A percentile compares a stretch with the other conserved stretches of the same genome.
Conservation (phyloP, 2,888 invertebrate species). For the Empis livida region DNA sequence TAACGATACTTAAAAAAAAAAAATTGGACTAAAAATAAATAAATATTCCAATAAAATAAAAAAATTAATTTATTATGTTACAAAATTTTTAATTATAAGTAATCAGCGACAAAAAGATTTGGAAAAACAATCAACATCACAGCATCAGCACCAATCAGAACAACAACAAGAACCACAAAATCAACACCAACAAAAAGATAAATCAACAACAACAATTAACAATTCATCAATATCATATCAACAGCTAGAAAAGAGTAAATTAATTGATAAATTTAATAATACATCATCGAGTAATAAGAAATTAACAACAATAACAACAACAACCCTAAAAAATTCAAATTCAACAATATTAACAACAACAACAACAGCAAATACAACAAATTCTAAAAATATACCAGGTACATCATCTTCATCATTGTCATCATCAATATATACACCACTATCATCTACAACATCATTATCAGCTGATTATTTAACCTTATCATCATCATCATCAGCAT, state of each 20-base stretch:
- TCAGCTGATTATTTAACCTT: no score
- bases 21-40: no score
- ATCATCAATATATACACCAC: neutral
- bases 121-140: constrained; percentile 2
- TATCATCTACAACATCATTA: no score
- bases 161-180: constrained; percentile 13
- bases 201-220: neutral
- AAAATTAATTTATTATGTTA: neutral
- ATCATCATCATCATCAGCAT: constrained; percentile 1
- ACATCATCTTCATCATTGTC: neutral
- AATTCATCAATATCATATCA: no score
- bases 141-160: constrained; percentile 6
- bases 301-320: constrained; percentile 6
- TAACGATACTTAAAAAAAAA: neutral
- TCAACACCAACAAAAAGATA: neutral
- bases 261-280: no score
- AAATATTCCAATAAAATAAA: no score
- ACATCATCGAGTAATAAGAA: no score
- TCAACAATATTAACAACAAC: neutral
- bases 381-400: neutral
- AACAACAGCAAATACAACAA: no score
- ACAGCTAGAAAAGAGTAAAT: constrained; percentile 6
- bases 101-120: constrained; percentile 2
- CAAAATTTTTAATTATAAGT: no score
- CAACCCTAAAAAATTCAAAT: neutral